Conservation (phyloP, 2,888 invertebrate species). For the Poecilobothrus nobilitatus region DNA sequence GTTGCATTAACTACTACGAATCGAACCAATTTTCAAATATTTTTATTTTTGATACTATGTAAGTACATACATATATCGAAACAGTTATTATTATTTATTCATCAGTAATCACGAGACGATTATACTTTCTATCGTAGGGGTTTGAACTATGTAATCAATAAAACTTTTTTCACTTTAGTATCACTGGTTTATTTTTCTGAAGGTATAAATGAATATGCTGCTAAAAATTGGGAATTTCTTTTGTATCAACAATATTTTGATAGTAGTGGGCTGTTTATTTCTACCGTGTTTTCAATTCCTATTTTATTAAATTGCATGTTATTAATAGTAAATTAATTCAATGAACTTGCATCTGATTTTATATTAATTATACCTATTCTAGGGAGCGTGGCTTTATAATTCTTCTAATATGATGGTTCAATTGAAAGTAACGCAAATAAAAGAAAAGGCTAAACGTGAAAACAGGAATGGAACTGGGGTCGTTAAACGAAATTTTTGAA, state of each 20-base stretch:
- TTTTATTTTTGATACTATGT: slow-evolving; percentile 72
- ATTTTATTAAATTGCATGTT: slow-evolving; percentile 86
- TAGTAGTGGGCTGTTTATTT: slow-evolving; percentile 87
- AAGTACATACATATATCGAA: too few relatives aligned
- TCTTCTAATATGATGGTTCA: slow-evolving; percentile 82
- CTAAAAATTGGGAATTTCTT: slow-evolving; percentile 77
- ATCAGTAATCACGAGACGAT: too few relatives aligned
- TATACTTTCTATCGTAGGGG: slow-evolving; percentile 9
- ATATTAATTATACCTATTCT: too few relatives aligned
- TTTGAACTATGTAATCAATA: background rate
- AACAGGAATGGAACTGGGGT: too few relatives aligned
- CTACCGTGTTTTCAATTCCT: slow-evolving; percentile 87
- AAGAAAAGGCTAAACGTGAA: slow-evolving; percentile 58
- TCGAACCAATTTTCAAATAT: slow-evolving; percentile 77
- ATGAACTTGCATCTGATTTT: too few relatives aligned
- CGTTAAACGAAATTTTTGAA: too few relatives aligned
- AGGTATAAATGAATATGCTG: slow-evolving; percentile 81
- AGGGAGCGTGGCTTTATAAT: slow-evolving; percentile 86
- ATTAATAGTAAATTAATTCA: slow-evolving; percentile 77
- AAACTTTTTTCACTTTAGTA: slow-evolving; percentile 48
- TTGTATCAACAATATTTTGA: slow-evolving; percentile 91
- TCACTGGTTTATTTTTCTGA: slow-evolving; percentile 82
- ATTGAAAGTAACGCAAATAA: slow-evolving; percentile 70
- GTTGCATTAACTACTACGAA: slow-evolving; percentile 74
- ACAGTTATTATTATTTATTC: too few relatives aligned